Conservation (phyloP, 2,888 invertebrate species). For the Dynastes grantii region DNA sequence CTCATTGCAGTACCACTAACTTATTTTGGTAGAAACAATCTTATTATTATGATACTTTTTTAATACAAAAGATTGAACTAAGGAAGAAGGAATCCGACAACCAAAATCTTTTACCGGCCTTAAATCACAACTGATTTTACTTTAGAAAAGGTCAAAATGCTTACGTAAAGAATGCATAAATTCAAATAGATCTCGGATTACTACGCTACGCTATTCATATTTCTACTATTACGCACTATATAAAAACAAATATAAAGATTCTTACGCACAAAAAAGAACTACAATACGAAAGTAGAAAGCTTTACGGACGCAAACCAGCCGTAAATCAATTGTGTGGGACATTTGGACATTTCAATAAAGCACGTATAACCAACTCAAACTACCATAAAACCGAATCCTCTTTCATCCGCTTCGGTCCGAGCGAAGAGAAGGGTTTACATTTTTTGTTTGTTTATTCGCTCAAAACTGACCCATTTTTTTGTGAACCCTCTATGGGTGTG, state of each 20-base stretch:
- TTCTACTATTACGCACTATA: conserved; percentile 6
- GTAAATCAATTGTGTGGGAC: conserved; percentile 49
- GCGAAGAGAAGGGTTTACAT: conserved; percentile 40
- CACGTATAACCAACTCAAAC: conserved; percentile 48
- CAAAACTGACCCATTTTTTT: conserved; percentile 46
- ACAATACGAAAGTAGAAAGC: conserved; percentile 31
- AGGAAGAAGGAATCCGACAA: too few relatives aligned
- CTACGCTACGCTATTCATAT: not conserved
- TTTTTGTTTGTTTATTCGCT: conserved; percentile 39
- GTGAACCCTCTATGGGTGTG: conserved; percentile 12
- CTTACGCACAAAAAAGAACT: conserved; percentile 16
- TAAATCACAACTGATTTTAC: too few relatives aligned
- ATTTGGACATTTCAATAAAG: conserved; percentile 49
- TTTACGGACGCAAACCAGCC: conserved; percentile 18
- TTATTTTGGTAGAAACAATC: too few relatives aligned
- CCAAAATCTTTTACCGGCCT: too few relatives aligned
- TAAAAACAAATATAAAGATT: conserved; percentile 19
- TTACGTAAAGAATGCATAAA: too few relatives aligned
- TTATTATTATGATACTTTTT: too few relatives aligned
- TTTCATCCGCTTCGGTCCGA: conserved; percentile 39
- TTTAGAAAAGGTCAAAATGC: too few relatives aligned
- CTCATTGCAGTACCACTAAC: too few relatives aligned
- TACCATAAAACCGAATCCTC: conserved; percentile 49
- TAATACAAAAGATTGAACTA: too few relatives aligned
- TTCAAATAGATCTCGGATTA: not conserved